Evolutionary conservation across 2,797 vertebrate species (phyloP).

Genomic region (Halcyon smyrnensis): DNA sequence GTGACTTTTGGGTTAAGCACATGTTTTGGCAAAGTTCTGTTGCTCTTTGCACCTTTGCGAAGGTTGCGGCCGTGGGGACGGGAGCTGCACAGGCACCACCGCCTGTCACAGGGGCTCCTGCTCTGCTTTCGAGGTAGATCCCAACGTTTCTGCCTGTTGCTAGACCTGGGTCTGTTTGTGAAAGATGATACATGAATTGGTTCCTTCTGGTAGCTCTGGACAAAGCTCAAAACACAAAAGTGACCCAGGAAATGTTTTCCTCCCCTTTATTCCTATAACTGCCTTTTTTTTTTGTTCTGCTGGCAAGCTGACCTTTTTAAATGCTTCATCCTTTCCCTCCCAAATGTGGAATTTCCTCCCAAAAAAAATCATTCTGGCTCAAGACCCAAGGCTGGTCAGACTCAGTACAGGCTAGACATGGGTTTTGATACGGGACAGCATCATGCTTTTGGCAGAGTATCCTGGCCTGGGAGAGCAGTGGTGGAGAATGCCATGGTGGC

Average conservation of each 20-base stretch:
- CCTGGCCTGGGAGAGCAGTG: background rate
- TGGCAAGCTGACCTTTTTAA: conserved; percentile 51
- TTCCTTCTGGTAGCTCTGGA: conserved; percentile 37
- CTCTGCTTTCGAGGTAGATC: background rate
- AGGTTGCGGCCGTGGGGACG: background rate
- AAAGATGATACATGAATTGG: background rate
- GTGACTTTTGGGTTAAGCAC: background rate
- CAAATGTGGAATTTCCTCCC: conserved; percentile 69
- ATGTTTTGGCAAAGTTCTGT: background rate
- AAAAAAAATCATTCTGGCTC: conserved; percentile 38
- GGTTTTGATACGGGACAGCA: conserved; percentile 38
- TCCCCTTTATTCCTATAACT: conserved; percentile 49
- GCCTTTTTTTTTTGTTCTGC: background rate
- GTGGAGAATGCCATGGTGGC: background rate
- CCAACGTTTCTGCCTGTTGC: background rate
- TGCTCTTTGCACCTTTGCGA: background rate
- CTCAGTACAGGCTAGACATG: background rate
- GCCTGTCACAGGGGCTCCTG: fast-evolving
- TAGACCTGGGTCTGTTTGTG: background rate
- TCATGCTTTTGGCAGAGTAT: conserved; percentile 28
- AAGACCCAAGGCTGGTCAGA: conserved; percentile 20
- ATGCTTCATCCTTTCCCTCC: conserved; percentile 66
- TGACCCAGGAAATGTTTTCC: conserved; percentile 71
- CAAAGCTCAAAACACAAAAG: background rate
- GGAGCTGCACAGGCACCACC: background rate